Evolutionary conservation across 2,797 vertebrate genomes (phyloP).

Genomic region (Taeniopygia guttata): DNA sequence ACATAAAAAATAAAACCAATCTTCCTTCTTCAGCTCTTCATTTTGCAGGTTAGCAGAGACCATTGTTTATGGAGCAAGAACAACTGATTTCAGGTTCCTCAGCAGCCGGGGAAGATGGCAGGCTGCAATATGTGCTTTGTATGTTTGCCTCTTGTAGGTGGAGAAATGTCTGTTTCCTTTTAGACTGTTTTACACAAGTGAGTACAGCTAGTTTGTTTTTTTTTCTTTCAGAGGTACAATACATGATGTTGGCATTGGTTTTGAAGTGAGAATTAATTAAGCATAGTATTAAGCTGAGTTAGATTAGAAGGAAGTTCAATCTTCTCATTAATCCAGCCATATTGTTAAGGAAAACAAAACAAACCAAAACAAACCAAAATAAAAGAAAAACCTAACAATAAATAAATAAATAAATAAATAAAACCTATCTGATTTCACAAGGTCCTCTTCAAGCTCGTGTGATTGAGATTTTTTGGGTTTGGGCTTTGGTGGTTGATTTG

Average conservation of each 20-base stretch:
- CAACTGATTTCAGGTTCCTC: not conserved
- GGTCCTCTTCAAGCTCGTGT: not conserved
- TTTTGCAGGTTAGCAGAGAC: not conserved
- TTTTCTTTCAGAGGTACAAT: not conserved
- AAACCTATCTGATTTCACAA: not conserved
- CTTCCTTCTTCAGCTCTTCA: not conserved
- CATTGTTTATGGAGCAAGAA: not conserved
- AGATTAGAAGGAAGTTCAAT: not conserved
- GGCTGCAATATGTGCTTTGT: not conserved
- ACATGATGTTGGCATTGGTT: not conserved
- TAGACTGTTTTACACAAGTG: not conserved
- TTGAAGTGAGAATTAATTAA: not conserved
- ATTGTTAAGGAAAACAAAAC: not conserved
- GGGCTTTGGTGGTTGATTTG: not conserved
- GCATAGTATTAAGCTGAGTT: not conserved
- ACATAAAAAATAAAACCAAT: not conserved
- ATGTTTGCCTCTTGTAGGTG: not conserved
- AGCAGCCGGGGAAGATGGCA: not conserved
- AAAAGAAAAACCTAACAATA: not conserved
- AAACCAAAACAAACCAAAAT: not conserved
- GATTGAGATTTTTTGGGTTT: accelerated
- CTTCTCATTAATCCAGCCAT: not conserved
- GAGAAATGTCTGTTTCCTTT: not conserved
- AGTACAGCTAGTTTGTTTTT: not conserved
- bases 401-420: too few species aligned